Evolutionary conservation across 2,888 invertebrate genomes (phyloP).

Genomic region (Belgica antarctica): DNA sequence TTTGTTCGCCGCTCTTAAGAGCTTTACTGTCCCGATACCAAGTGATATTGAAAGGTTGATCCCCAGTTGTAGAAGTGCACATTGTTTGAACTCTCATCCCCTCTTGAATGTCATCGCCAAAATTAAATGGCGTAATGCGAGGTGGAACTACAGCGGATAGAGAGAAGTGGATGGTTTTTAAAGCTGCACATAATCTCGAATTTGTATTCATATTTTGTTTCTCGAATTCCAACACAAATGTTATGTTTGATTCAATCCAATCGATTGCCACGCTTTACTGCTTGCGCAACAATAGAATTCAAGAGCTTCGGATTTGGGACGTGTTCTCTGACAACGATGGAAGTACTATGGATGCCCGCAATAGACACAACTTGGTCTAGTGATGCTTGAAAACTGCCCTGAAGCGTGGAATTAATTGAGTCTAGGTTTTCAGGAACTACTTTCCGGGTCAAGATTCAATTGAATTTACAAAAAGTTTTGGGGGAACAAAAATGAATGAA

Average conservation of each 20-base stretch:
- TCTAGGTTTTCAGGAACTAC: no score
- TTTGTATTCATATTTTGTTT: neutral
- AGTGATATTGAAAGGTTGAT: conserved; percentile 59
- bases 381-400: no score
- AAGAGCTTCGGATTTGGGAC: neutral
- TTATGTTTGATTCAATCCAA: neutral
- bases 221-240: no score
- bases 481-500: no score
- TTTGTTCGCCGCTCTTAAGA: conserved; percentile 18
- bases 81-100: conserved; percentile 74
- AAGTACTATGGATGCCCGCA: no score
- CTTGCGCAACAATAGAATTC: neutral
- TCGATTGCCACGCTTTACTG: neutral
- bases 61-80: conserved; percentile 61
- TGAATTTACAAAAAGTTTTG: no score
- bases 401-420: no score
- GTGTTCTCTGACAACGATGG: no score
- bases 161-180: neutral
- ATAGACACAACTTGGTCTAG: no score
- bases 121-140: conserved; percentile 77
- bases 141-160: conserved; percentile 63
- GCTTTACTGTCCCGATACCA: conserved; percentile 57
- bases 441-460: no score
- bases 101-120: conserved; percentile 73
- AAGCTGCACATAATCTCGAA: neutral